Conservation (phyloP, 2,113 vertebrate genomes). For the Heterotilapia buettikoferi region DNA sequence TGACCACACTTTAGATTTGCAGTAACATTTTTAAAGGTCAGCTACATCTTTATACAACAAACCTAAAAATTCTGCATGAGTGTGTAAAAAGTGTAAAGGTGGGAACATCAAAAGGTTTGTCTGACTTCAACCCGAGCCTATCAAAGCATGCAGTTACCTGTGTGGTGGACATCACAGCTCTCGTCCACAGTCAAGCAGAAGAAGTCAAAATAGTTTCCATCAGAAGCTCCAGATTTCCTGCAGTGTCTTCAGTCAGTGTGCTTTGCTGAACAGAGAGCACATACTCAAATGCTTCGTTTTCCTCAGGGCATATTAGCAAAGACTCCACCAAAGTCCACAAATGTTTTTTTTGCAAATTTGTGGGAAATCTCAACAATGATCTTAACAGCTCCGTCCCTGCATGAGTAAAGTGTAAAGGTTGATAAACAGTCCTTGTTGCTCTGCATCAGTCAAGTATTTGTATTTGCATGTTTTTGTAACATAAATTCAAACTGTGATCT, state of each 20-base stretch:
- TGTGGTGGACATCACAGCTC: neutral
- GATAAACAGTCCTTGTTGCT: neutral
- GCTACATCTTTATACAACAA: neutral
- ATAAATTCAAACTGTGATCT: neutral
- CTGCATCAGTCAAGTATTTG: neutral
- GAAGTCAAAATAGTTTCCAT: neutral
- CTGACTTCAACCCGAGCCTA: rapidly evolving
- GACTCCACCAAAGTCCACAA: neutral
- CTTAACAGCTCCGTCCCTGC: neutral
- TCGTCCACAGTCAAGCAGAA: neutral
- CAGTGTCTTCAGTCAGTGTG: neutral
- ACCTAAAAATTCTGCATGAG: rapidly evolving
- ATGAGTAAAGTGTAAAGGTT: neutral
- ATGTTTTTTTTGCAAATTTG: rapidly evolving
- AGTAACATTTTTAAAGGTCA: neutral
- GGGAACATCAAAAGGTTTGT: neutral
- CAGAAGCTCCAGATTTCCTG: neutral
- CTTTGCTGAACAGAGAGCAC: neutral
- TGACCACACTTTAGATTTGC: neutral
- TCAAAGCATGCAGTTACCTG: neutral
- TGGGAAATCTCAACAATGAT: neutral
- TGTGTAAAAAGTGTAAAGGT: neutral
- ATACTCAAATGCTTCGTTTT: neutral
- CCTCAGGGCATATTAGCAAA: neutral
- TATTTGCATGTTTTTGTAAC: neutral